Base-by-base conservation (phyloP, 35 echinoderm and acorn worm species). In the Ptychodera flava region DNA sequence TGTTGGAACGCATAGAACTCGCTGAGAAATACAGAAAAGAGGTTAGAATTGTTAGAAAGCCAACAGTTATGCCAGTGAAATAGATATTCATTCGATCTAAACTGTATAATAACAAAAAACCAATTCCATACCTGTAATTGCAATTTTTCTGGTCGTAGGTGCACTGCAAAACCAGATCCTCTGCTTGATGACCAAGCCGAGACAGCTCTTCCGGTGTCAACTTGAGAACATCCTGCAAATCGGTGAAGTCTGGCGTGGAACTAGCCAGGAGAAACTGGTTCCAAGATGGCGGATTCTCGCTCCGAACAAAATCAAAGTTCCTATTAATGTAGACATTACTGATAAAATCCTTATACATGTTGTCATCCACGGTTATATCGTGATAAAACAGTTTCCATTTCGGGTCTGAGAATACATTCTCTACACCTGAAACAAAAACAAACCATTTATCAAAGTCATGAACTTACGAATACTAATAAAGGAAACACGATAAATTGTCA, bases 121-220 rank as follows among this genome's bases (percentile, higher is more conserved):
- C n/a, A n/a, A n/a, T n/a, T n/a, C n/a, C n/a, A n/a, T 88, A 88
- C 87, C 87, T 88, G 1, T 16, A 1, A 37, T 37, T 37, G 31
- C 87, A 88, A 30, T 6, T 22, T 1, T 34, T 32, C 34, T 88
- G 33, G 31, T 88, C 78, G n/a, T 88, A 88, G 16, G 87, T 81
- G 32, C 87, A 88, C 79, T 88, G 78, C 22, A 88, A 36, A 37
- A 88, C 82, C 27, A 88, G 53, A 45, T 88, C 87, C 28, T 81
- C 79, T 1, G 32, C 22, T 52, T 81, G 87, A 33, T 88, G 87
- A 38, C 87, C 87, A 22, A 81, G 32, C 29, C 33, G 31, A 10
- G 28, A 22, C 14, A 88, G 38, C 78, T 88, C 87, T 12, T 88
- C 87, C 0, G 15, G 0, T 15, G 30, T 35, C 29, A 81, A 36